phyloP scores from a whole-genome alignment of 2,888 invertebrate species.

The Neocrepidodera transversa region DNA sequence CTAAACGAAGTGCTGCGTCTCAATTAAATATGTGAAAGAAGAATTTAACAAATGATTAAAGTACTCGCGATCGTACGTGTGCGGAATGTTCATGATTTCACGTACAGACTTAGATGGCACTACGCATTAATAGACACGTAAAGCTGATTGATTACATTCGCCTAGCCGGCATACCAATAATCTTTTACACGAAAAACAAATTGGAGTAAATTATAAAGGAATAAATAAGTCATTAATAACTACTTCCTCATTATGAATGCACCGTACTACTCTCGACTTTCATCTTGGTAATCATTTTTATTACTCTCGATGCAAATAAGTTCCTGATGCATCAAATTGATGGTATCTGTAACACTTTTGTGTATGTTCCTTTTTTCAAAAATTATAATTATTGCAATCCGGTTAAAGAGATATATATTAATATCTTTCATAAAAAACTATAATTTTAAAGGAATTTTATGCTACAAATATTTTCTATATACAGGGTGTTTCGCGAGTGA shows the following conservation, averaged over 20 bases:
- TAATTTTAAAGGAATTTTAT: too few species aligned
- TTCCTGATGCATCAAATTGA: conserved; percentile 22
- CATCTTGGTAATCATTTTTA: conserved; percentile 30
- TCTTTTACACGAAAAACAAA: conserved; percentile 51
- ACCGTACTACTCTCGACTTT: conserved; percentile 23
- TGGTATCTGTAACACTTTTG: too few species aligned
- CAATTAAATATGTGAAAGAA: conserved; percentile 18
- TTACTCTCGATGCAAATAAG: conserved; percentile 27
- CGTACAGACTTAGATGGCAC: conserved; percentile 46
- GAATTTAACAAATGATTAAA: conserved; percentile 41
- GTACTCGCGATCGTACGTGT: conserved; percentile 39
- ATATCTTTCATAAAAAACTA: too few species aligned
- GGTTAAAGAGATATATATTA: too few species aligned
- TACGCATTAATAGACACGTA: conserved; percentile 56
- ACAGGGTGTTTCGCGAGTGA: too few species aligned
- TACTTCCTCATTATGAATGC: conserved; percentile 32
- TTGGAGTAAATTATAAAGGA: conserved; percentile 42
- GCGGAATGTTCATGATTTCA: conserved; percentile 44
- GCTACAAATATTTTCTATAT: too few species aligned
- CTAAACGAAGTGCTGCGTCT: conserved; percentile 4
- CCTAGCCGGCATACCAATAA: conserved; percentile 44
- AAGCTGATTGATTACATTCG: conserved; percentile 53
- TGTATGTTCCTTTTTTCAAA: too few species aligned
- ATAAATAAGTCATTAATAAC: conserved; percentile 34
- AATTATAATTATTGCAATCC: too few species aligned